Percentiles rank a stretch among this genome's conserved stretches.
Evolutionary conservation across 2,888 invertebrate genomes (phyloP).

Genomic region (Aplocera efformata): DNA sequence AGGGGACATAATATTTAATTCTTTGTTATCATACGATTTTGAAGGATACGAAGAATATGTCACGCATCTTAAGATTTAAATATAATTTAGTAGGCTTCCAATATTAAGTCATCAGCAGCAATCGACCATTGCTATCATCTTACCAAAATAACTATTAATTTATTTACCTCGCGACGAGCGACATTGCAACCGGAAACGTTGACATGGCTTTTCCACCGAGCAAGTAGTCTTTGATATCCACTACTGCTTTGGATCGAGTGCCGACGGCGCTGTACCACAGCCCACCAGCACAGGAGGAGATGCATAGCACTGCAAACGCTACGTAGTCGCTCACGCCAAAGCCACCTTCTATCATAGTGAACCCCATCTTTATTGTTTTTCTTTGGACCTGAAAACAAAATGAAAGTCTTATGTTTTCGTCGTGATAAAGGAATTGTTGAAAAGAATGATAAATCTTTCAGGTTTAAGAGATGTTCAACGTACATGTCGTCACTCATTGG

Average conservation of each 20-base stretch:
- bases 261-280: slow-evolving; percentile 83
- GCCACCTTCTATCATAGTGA: slow-evolving; percentile 65
- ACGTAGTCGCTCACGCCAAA: slow-evolving; percentile 78
- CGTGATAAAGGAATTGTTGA: too few relatives aligned
- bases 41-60: too few relatives aligned
- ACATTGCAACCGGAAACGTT: slow-evolving; percentile 92
- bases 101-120: not conserved
- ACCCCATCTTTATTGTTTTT: slow-evolving; percentile 51
- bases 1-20: too few relatives aligned
- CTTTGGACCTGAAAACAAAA: slow-evolving; percentile 21
- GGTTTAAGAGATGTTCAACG: too few relatives aligned
- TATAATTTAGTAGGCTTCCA: too few relatives aligned
- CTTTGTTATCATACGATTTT: too few relatives aligned
- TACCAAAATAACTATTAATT: slow-evolving; percentile 1
- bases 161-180: slow-evolving; percentile 88
- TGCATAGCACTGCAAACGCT: slow-evolving; percentile 85
- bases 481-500: too few relatives aligned
- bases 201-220: slow-evolving; percentile 87
- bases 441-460: too few relatives aligned
- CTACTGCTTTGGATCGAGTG: slow-evolving; percentile 72
- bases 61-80: too few relatives aligned
- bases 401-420: too few relatives aligned
- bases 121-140: too few relatives aligned
- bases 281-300: slow-evolving; percentile 88
- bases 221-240: slow-evolving; percentile 85